A percentile compares a stretch with the other conserved stretches of the same genome.
Conservation (phyloP, 2,888 invertebrate genomes). For the Agrochola circellaris region DNA sequence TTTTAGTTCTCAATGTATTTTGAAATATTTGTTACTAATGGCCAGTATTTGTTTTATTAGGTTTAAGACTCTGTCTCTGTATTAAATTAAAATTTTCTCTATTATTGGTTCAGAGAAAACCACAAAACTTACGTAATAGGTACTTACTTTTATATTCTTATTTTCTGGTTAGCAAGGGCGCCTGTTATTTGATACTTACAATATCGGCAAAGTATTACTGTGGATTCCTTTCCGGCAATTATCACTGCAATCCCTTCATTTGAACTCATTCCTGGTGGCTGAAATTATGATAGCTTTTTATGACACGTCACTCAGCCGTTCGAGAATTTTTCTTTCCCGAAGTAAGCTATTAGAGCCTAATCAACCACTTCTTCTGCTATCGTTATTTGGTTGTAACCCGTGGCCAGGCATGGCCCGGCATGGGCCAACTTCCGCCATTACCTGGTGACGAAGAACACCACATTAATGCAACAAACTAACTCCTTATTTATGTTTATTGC, state of each 20-base stretch:
- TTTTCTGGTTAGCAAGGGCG: neutral
- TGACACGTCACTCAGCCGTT: neutral
- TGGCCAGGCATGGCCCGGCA: neutral
- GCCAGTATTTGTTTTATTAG: neutral
- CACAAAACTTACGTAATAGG: neutral
- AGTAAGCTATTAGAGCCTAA: neutral
- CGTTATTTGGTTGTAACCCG: neutral
- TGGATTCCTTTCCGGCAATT: neutral
- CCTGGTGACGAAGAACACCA: slow-evolving; percentile 39
- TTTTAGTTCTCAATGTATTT: slow-evolving; percentile 18
- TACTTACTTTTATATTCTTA: neutral
- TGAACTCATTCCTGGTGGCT: neutral
- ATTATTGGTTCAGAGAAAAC: neutral
- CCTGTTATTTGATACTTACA: neutral
- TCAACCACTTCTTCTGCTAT: neutral
- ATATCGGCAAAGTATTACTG: neutral
- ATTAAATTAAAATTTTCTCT: neutral
- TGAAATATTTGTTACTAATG: slow-evolving; percentile 14
- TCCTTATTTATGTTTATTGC: slow-evolving; percentile 73
- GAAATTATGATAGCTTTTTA: neutral
- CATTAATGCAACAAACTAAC: slow-evolving; percentile 65
- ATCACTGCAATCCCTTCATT: too few species aligned
- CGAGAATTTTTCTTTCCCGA: neutral
- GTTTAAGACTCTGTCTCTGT: neutral
- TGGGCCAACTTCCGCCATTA: slow-evolving; percentile 30